Conservation (phyloP, 2,797 vertebrate genomes). For the Pseudochromis fuscus region DNA sequence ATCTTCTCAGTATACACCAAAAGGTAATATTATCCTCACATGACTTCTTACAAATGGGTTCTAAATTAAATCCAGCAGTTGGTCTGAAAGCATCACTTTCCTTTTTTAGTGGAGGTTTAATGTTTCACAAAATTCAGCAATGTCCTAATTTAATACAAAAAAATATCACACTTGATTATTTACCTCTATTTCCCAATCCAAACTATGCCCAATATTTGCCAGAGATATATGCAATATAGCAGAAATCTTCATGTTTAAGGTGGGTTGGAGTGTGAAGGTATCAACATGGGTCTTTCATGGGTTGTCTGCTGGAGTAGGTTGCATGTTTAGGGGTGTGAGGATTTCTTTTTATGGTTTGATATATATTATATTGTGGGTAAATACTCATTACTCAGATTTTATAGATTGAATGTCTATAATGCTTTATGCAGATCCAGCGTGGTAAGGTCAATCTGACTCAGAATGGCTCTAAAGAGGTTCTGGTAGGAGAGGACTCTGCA, state of each 20-base stretch:
- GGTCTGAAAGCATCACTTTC: neutral
- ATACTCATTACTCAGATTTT: neutral
- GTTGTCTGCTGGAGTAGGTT: slow-evolving; percentile 39
- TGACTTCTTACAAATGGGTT: neutral
- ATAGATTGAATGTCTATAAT: neutral
- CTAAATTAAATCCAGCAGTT: slow-evolving; percentile 1
- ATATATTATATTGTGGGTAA: neutral
- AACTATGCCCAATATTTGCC: slow-evolving; percentile 6
- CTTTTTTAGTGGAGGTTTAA: neutral
- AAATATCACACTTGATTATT: neutral
- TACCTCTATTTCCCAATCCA: neutral
- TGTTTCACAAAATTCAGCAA: neutral
- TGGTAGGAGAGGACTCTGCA: slow-evolving; percentile 70
- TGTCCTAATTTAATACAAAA: neutral
- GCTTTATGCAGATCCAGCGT: slow-evolving; percentile 74
- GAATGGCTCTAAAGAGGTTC: slow-evolving; percentile 59
- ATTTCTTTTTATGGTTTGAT: neutral
- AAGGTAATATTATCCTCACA: slow-evolving; percentile 76
- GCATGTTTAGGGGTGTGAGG: slow-evolving; percentile 29
- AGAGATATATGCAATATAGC: slow-evolving; percentile 10
- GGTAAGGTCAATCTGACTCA: slow-evolving; percentile 37
- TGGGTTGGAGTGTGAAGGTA: slow-evolving; percentile 31
- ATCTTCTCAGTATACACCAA: slow-evolving; percentile 87
- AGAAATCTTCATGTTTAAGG: neutral
- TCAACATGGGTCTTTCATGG: slow-evolving; percentile 33